These are phyloP conservation scores for Strix aluco DNA, from an alignment of 2,113 vertebrate genomes.

Conservation along the genomic window DNA sequence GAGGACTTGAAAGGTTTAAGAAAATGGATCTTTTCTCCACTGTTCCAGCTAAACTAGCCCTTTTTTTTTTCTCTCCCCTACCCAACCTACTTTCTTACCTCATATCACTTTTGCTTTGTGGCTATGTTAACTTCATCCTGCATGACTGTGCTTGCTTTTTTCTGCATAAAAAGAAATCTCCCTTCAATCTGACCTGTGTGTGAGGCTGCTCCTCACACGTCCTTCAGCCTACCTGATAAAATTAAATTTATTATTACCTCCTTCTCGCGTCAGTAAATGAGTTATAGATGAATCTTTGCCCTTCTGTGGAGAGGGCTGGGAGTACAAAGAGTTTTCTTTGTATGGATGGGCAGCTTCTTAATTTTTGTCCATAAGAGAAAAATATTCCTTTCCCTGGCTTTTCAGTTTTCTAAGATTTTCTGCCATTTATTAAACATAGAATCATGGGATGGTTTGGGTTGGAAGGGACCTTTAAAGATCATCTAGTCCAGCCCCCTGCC, in stretches of 20 bases:
- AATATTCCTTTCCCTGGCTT: neutral
- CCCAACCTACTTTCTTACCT: neutral
- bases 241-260: neutral
- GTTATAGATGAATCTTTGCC: neutral
- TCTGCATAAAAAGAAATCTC: neutral
- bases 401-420: neutral
- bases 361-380: neutral
- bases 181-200: neutral
- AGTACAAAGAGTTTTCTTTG: neutral
- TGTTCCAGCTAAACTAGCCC: neutral
- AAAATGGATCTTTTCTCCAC: neutral
- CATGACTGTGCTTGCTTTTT: neutral
- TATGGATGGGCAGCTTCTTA: neutral
- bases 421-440: neutral
- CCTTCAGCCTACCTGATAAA: neutral
- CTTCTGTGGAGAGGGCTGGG: neutral
- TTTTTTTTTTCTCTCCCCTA: neutral
- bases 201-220: neutral
- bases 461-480: neutral
- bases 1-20: neutral
- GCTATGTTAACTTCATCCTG: neutral
- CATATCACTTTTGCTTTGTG: neutral
- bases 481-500: neutral
- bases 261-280: neutral
- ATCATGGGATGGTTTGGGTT: neutral